phyloP scores from a whole-genome alignment of 2,797 vertebrate genomes.

The Poecilia wingei region DNA sequence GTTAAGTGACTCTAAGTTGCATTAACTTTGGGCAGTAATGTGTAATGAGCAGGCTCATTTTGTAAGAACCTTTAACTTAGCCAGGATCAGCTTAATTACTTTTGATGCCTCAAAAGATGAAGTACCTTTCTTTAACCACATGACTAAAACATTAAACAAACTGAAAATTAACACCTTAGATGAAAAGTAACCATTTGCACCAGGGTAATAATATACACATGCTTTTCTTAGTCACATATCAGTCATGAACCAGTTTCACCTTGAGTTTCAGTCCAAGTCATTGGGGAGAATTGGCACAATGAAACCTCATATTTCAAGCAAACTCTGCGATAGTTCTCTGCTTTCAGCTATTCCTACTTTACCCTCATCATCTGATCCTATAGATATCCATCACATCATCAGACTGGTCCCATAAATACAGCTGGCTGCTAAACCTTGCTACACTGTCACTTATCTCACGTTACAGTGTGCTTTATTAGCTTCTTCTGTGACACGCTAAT shows the following conservation, averaged over 20 bases:
- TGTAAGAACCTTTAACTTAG: not conserved
- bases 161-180: not conserved
- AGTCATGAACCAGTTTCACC: not conserved
- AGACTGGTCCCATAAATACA: conserved; percentile 60
- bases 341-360: not conserved
- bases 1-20: not conserved
- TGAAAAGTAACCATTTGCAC: not conserved
- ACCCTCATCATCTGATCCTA: not conserved
- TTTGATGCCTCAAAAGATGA: not conserved
- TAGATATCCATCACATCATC: conserved; percentile 50
- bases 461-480: conserved; percentile 57
- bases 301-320: not conserved
- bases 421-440: conserved; percentile 47
- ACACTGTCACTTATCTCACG: conserved; percentile 39
- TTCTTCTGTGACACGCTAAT: conserved; percentile 50
- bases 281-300: not conserved
- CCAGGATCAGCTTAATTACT: not conserved
- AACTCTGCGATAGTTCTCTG: not conserved
- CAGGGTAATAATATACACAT: not conserved
- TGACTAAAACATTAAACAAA: not conserved
- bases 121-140: not conserved
- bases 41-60: not conserved
- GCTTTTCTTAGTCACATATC: not conserved
- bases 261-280: not conserved
- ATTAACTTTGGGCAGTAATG: not conserved